Conservation (phyloP, 2,113 vertebrate species). For the Grus americana region DNA sequence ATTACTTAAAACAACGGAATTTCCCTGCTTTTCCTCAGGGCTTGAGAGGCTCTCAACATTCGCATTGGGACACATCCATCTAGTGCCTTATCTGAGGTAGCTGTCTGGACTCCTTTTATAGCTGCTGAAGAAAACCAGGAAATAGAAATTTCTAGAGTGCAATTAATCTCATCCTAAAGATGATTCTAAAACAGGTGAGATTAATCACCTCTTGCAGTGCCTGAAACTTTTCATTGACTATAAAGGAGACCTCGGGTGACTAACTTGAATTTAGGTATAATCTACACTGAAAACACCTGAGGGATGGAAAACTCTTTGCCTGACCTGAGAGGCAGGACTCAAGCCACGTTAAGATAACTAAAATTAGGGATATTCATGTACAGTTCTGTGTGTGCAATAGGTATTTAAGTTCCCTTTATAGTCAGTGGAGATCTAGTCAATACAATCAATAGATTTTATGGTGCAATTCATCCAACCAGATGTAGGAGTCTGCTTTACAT, state of each 20-base stretch:
- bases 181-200: neutral
- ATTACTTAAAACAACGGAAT: neutral
- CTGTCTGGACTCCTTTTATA: neutral
- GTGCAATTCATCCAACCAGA: neutral
- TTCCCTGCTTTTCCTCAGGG: neutral
- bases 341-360: neutral
- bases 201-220: neutral
- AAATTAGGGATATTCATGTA: neutral
- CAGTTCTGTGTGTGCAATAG: rapidly evolving
- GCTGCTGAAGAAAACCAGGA: neutral
- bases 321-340: neutral
- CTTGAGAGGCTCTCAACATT: neutral
- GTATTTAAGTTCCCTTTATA: neutral
- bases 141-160: neutral
- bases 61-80: neutral
- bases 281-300: neutral
- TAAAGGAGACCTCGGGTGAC: neutral
- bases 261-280: neutral
- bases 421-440: neutral
- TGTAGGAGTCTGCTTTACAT: neutral
- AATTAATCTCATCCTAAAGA: conserved; percentile 15
- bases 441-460: neutral
- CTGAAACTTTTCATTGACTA: neutral
- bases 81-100: neutral
- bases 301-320: neutral